Conservation (phyloP, 2,113 vertebrate species). For the Pungitius pungitius region DNA sequence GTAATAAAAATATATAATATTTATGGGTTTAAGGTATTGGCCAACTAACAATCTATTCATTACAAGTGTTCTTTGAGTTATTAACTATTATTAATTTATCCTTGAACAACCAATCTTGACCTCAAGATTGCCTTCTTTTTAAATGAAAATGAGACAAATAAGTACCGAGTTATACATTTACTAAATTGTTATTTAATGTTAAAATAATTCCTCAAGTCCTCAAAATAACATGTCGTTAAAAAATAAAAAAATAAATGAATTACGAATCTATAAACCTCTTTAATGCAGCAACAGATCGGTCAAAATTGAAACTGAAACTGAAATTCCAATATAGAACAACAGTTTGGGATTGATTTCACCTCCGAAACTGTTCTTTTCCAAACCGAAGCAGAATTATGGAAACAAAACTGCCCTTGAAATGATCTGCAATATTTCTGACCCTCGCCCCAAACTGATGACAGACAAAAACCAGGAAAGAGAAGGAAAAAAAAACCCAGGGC, state of each 20-base stretch:
- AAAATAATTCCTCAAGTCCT: neutral
- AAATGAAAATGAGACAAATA: neutral
- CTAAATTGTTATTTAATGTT: neutral
- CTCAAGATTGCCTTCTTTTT: neutral
- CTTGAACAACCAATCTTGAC: neutral
- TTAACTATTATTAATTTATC: no score
- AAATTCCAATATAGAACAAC: no score
- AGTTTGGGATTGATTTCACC: neutral
- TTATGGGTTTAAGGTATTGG: neutral
- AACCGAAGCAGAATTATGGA: neutral
- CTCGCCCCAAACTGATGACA: neutral
- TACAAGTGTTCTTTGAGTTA: neutral
- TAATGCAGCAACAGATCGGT: neutral
- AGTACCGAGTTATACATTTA: neutral
- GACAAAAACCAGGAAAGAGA: neutral
- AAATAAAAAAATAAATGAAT: no score
- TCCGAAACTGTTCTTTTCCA: neutral
- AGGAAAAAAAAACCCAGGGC: neutral
- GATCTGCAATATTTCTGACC: slow-evolving; percentile 5
- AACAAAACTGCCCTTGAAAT: neutral
- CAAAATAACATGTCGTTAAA: no score
- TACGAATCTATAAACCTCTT: neutral
- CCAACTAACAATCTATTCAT: neutral
- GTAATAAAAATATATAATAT: no score
- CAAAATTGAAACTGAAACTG: no score